phyloP scores from a whole-genome alignment of 2,888 invertebrate species.

The Corbicula japonica region DNA sequence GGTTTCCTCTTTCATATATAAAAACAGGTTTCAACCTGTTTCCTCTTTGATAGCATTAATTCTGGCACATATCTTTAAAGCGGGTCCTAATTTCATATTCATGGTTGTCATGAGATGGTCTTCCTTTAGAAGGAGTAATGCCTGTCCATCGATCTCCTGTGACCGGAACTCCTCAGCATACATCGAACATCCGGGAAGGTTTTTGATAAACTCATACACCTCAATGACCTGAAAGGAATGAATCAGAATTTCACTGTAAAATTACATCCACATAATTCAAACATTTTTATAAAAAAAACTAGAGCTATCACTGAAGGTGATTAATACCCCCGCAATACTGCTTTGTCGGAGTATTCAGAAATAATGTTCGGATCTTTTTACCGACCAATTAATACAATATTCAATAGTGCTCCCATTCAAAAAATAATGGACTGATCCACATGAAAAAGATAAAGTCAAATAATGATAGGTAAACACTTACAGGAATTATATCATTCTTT shows the following conservation, averaged over 20 bases:
- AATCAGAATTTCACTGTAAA: neutral
- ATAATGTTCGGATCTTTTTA: too few species aligned
- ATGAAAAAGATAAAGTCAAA: too few species aligned
- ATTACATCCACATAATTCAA: neutral
- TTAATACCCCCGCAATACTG: too few species aligned
- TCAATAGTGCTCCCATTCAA: too few species aligned
- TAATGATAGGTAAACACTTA: too few species aligned
- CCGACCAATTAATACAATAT: too few species aligned
- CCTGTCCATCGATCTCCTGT: slow-evolving; percentile 98
- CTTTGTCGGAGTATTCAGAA: too few species aligned
- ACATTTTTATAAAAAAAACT: too few species aligned
- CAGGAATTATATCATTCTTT: too few species aligned
- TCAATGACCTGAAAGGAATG: slow-evolving; percentile 90
- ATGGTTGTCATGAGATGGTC: slow-evolving; percentile 98
- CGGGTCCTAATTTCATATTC: slow-evolving; percentile 98
- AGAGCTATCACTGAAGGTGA: too few species aligned
- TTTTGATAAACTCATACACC: slow-evolving; percentile 95
- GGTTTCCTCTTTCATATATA: neutral
- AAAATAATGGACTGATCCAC: too few species aligned
- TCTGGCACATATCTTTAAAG: slow-evolving; percentile 97
- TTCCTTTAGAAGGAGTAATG: slow-evolving; percentile 95
- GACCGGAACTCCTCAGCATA: slow-evolving; percentile 98
- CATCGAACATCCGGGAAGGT: slow-evolving; percentile 95
- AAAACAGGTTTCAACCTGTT: slow-evolving; percentile 55
- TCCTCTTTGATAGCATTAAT: slow-evolving; percentile 88